Evolutionary conservation across 2,888 invertebrate species (phyloP), one percentile per base, ranked within the genome.

Genomic region (Anoplius nigerrimus): DNA sequence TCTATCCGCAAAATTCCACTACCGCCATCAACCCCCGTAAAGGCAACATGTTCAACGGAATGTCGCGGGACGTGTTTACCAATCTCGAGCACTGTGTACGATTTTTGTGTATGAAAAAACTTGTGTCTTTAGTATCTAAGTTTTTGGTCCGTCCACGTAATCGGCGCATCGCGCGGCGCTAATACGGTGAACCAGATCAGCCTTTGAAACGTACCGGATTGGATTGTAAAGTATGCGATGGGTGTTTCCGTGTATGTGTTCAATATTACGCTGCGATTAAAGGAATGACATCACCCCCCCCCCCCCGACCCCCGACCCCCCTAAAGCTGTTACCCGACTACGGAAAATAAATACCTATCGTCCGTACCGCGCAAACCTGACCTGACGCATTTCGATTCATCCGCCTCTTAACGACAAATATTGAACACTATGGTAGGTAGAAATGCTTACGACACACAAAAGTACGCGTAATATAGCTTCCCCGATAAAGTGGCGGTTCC

Each of bases 341-440:
- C 55, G 55, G 27, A 57, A 66, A 72, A 67, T 69, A 69, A 34
- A 34, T 34, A 24, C 6, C 3, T 34, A 34, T 13, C 24, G 8
- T 34, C 34, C 11, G 34, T 11, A 8, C 34, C 11, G 11, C 34
- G 8, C 34, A 42, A 46, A 68, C 48, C 54, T 67, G 54, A 6
- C 6, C 11, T 34, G 11, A 34, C 34, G 8, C 34, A 34, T 34
- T 34, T 13, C 34, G 34, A 34, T 8, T 34, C 11, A 6, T 34
- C 11, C 34, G 11, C 34, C 6, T 52, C 22, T 16, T 61, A 69
- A n/a, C 34, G 62, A 61, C 46, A 66, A 22, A 65, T 53, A 34
- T 62, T 72, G 75, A 77, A 77, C 75, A 78, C 76, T 78, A 75
- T 69, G 72, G 72, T 55, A 57, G 58, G 27, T 58, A 68, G 59